A percentile compares a stretch with the other conserved stretches of the same genome.
Conservation (phyloP, 2,113 vertebrate species). For the Halcyon senegalensis region DNA sequence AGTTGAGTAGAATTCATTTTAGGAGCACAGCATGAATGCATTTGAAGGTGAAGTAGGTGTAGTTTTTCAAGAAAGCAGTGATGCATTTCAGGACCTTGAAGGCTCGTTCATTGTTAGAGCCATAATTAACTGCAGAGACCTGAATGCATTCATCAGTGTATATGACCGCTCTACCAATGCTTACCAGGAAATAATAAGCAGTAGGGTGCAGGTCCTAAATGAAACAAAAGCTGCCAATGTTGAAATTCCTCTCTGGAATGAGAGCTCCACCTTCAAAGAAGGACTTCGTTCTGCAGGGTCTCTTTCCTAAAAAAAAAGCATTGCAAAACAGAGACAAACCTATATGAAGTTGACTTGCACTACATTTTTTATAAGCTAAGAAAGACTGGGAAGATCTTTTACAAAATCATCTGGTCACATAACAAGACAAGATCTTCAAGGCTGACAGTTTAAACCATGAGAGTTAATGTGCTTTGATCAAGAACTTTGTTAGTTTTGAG, state of each 20-base stretch:
- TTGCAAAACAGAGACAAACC: not conserved
- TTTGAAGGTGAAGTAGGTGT: not conserved
- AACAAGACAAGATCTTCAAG: not conserved
- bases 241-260: not conserved
- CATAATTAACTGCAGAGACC: not conserved
- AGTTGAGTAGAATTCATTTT: not conserved
- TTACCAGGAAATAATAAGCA: conserved; percentile 9
- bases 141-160: not conserved
- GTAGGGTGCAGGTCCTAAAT: not conserved
- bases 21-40: not conserved
- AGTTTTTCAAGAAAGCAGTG: conserved; percentile 2
- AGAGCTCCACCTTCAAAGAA: not conserved
- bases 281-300: not conserved
- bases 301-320: not conserved
- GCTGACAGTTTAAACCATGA: not conserved
- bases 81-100: not conserved
- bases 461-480: not conserved
- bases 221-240: not conserved
- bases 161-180: not conserved
- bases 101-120: not conserved
- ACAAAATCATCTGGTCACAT: not conserved
- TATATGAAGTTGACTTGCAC: not conserved
- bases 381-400: not conserved
- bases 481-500: not conserved
- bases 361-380: not conserved